Evolutionary conservation across 2,888 invertebrate genomes (phyloP).

Genomic region (Drosophila cracens): DNA sequence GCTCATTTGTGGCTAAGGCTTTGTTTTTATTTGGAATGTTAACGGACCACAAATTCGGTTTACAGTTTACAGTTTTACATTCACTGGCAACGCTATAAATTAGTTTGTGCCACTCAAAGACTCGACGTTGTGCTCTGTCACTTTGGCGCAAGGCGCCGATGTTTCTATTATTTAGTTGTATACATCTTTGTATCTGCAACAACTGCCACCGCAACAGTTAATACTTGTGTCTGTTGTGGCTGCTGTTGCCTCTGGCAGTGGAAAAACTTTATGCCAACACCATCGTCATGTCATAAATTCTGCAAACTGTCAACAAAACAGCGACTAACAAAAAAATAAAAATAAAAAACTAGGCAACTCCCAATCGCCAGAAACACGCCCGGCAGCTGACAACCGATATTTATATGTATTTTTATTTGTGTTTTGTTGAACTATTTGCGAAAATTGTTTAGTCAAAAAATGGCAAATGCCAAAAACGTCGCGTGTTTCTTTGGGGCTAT

Average conservation of each 20-base stretch:
- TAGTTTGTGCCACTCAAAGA: slow-evolving; percentile 38
- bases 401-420: slow-evolving; percentile 32
- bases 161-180: slow-evolving; percentile 68
- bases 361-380: slow-evolving; percentile 57
- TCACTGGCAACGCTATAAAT: slow-evolving; percentile 60
- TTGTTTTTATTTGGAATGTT: slow-evolving; percentile 1
- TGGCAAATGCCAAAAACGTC: slow-evolving; percentile 70
- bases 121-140: slow-evolving; percentile 56
- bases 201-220: slow-evolving; percentile 31
- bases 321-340: slow-evolving; percentile 19
- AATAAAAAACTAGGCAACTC: slow-evolving; percentile 15
- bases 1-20: background rate
- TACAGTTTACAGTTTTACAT: slow-evolving; percentile 35
- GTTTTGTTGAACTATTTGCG: slow-evolving; percentile 21
- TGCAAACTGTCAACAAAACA: slow-evolving; percentile 68
- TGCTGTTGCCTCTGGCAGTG: slow-evolving; percentile 30
- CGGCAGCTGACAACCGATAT: slow-evolving; percentile 72
- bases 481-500: slow-evolving; percentile 68
- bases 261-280: slow-evolving; percentile 62
- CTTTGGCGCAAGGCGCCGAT: slow-evolving; percentile 55
- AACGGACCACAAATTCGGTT: slow-evolving; percentile 15
- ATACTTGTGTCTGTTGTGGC: slow-evolving; percentile 15
- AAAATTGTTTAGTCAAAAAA: slow-evolving; percentile 48
- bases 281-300: slow-evolving; percentile 71
- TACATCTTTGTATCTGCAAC: slow-evolving; percentile 50